These are phyloP conservation scores for Syngnathus typhle DNA, from an alignment of 2,113 vertebrate species.

Conservation along the genomic window DNA sequence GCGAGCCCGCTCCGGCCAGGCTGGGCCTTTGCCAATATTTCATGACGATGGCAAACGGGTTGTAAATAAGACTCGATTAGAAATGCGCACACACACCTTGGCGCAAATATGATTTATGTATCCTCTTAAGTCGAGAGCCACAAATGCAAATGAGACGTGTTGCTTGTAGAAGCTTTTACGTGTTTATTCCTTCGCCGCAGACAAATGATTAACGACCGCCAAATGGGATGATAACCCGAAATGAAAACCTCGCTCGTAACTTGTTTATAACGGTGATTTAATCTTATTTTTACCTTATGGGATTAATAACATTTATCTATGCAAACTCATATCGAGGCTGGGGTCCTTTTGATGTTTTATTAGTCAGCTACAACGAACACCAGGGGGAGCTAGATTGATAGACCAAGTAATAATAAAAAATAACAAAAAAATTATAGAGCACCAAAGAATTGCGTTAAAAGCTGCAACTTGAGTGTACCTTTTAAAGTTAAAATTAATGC, in stretches of 20 bases:
- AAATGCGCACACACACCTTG: conserved; percentile 48
- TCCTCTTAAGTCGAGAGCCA: conserved; percentile 54
- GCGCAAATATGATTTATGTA: conserved; percentile 51
- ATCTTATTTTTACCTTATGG: conserved; percentile 4
- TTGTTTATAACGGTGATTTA: not conserved
- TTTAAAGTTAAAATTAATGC: no score
- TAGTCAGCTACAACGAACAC: not conserved
- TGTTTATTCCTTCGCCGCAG: not conserved
- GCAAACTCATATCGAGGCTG: not conserved
- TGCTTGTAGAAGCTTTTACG: not conserved
- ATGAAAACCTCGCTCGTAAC: conserved; percentile 1
- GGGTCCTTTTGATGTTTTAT: not conserved
- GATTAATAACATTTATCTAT: conserved; percentile 6
- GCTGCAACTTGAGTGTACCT: no score
- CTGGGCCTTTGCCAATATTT: not conserved
- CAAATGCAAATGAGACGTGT: conserved; percentile 51
- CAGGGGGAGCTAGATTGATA: not conserved
- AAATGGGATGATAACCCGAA: not conserved
- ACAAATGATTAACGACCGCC: not conserved
- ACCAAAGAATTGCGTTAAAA: no score
- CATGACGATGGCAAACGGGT: conserved; percentile 24
- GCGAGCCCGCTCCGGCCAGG: not conserved
- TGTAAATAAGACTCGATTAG: conserved; percentile 46
- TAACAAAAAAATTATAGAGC: no score
- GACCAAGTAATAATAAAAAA: no score